Conservation (phyloP, 1,140 invertebrate genomes). For the Melitaea cinxia region DNA sequence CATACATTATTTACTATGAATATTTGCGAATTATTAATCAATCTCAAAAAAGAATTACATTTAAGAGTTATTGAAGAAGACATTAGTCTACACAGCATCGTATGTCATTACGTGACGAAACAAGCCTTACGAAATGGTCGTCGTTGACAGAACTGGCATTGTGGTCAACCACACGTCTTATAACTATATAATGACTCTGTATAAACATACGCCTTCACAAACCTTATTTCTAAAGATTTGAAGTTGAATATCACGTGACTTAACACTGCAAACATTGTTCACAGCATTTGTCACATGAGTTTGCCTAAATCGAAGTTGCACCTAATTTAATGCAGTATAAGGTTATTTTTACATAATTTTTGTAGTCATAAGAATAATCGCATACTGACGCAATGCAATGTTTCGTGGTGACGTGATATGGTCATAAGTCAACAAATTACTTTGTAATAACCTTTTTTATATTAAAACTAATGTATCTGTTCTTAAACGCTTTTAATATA, state of each 20-base stretch:
- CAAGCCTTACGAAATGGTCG: slow-evolving; percentile 29
- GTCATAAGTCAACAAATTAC: slow-evolving; percentile 11
- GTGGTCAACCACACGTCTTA: slow-evolving; percentile 30
- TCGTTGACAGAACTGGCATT: slow-evolving; percentile 29
- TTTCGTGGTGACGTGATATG: slow-evolving; percentile 15
- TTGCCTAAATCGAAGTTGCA: slow-evolving; percentile 25
- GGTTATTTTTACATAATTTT: background rate
- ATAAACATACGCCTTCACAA: slow-evolving; percentile 13
- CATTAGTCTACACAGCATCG: no score
- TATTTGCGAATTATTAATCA: no score
- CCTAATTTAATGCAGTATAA: slow-evolving; percentile 27
- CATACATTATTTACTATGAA: no score
- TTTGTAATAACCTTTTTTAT: background rate
- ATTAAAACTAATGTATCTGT: background rate
- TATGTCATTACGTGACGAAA: slow-evolving; percentile 26
- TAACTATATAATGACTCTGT: slow-evolving; percentile 1
- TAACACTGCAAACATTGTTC: slow-evolving; percentile 36
- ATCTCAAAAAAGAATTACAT: no score
- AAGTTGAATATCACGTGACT: slow-evolving; percentile 32
- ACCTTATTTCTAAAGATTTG: slow-evolving; percentile 17
- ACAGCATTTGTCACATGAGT: slow-evolving; percentile 23
- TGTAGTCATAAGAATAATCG: slow-evolving; percentile 4
- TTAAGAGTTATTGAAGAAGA: no score
- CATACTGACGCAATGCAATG: slow-evolving; percentile 31
- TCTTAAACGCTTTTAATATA: background rate